Conservation (phyloP, 2,797 vertebrate species). For the Gymnopithys bicolor region DNA sequence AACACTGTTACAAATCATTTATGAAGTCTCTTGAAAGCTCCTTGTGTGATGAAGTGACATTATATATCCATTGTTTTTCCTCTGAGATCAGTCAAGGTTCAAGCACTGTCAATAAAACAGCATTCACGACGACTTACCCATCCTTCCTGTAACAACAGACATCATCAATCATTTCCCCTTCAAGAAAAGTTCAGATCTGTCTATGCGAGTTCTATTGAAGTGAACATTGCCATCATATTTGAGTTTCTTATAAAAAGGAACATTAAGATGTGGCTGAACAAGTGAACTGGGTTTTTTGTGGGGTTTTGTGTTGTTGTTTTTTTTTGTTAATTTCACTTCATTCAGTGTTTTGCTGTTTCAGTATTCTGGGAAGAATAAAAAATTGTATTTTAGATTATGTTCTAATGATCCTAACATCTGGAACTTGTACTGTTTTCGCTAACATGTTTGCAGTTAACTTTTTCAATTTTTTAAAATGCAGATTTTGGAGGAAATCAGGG, state of each 20-base stretch:
- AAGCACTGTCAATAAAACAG: slow-evolving; percentile 22
- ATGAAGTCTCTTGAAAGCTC: not conserved
- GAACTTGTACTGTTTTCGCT: not conserved
- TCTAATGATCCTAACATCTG: not conserved
- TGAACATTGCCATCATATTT: not conserved
- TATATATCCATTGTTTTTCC: not conserved
- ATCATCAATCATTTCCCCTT: slow-evolving; percentile 14
- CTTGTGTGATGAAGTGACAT: not conserved
- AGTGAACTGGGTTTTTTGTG: not conserved
- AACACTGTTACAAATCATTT: not conserved
- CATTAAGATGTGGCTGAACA: not conserved
- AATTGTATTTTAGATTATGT: not conserved
- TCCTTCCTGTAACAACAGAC: not conserved
- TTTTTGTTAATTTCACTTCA: not conserved
- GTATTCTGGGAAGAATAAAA: not conserved
- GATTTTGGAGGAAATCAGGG: not conserved
- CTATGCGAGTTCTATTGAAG: not conserved
- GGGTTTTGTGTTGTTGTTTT: not conserved
- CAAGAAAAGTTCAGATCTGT: not conserved
- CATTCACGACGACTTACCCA: not conserved
- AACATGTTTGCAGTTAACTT: not conserved
- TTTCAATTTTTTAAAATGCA: not conserved
- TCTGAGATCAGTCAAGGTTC: slow-evolving; percentile 44
- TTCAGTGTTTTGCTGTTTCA: not conserved
- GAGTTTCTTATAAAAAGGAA: not conserved